These are phyloP conservation scores for Sebastes itinus DNA, from an alignment of 2,797 vertebrate genomes.

Conservation along the genomic window DNA sequence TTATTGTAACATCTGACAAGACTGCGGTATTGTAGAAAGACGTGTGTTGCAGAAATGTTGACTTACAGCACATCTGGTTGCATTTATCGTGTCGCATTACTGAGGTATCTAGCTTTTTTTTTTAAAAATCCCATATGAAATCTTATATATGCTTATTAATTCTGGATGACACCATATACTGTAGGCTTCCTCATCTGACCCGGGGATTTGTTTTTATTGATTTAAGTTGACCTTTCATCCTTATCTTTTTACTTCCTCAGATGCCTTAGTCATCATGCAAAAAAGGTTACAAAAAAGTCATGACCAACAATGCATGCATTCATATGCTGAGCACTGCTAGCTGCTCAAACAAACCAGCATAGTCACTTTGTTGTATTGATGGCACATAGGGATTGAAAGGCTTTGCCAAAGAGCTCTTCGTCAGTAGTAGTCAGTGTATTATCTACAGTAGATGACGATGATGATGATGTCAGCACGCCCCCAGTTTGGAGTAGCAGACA, in stretches of 20 bases:
- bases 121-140: not conserved
- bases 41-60: not conserved
- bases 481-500: no score
- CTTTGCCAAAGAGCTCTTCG: not conserved
- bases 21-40: not conserved
- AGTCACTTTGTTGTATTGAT: not conserved
- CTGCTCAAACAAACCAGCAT: not conserved
- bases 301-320: not conserved
- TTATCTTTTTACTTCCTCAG: not conserved
- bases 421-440: no score
- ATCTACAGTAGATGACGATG: no score
- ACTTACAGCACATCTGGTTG: not conserved
- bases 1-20: not conserved
- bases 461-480: no score
- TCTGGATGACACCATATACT: not conserved
- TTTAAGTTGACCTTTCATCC: slow-evolving; percentile 1
- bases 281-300: not conserved
- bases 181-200: not conserved
- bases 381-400: not conserved
- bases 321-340: not conserved
- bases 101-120: not conserved
- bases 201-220: not conserved
- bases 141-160: not conserved
- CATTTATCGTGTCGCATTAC: not conserved
- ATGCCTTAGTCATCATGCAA: slow-evolving; percentile 6